Evolutionary conservation across 2,797 vertebrate species (phyloP).

Genomic region (Heliangelus exortis): DNA sequence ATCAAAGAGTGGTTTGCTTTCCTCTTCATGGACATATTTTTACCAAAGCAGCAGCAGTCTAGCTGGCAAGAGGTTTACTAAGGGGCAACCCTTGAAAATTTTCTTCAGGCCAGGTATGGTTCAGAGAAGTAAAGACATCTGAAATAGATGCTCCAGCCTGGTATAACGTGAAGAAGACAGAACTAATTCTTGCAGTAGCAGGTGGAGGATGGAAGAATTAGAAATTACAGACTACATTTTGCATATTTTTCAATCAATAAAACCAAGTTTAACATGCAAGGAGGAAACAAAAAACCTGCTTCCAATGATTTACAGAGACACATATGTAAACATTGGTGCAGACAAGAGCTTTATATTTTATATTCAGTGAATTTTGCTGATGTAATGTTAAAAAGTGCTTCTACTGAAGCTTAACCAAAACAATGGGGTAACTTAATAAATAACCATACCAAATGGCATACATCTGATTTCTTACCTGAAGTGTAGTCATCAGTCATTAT

Average conservation of each 20-base stretch:
- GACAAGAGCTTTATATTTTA: not conserved
- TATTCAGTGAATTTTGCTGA: slow-evolving; percentile 8
- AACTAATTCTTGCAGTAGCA: not conserved
- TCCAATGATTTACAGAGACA: not conserved
- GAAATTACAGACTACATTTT: not conserved
- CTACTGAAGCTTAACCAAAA: slow-evolving; percentile 20
- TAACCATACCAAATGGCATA: not conserved
- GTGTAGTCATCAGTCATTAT: slow-evolving; percentile 18
- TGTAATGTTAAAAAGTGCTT: slow-evolving; percentile 14
- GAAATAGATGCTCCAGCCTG: not conserved
- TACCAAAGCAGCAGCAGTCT: not conserved
- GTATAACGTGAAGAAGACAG: not conserved
- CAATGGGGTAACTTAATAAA: slow-evolving; percentile 32
- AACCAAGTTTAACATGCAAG: not conserved
- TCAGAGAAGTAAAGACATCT: not conserved
- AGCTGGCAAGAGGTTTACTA: not conserved
- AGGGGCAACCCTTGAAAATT: not conserved
- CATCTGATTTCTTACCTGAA: slow-evolving; percentile 57
- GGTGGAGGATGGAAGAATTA: not conserved
- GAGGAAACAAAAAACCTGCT: not conserved
- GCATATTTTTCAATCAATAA: not conserved
- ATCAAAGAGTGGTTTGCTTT: not conserved
- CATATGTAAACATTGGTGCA: not conserved
- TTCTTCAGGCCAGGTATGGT: not conserved
- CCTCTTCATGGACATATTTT: not conserved